Base-by-base conservation (phyloP, 2,888 invertebrate genomes). In the Hesperia comma region DNA sequence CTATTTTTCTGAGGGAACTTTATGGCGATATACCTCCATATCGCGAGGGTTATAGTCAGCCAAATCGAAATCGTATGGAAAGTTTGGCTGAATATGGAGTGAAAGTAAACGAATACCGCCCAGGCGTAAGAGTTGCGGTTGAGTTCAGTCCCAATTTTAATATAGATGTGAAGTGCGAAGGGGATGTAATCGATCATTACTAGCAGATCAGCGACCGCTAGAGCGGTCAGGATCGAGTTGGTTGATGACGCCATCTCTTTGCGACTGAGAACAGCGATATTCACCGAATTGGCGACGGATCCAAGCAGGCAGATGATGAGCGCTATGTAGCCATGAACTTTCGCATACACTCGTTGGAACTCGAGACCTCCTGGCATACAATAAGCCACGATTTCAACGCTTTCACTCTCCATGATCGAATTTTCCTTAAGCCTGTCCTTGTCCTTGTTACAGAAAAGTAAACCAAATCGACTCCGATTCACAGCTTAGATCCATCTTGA, bases 151-250 rank as follows among this genome's bases (percentile, higher is more conserved):
- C 91, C 90, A 21, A 93, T 90, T 57, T 94, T 93, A 19, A 97
- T 94, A 79, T 96, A 96, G 70, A 95, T 95, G 82, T 97, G 97
- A 67, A 96, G 94, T 1, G 97, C 95, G 81, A 97, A 97, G 0
- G 98, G 98, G 69, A 99, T 96, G 86, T 98, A 99, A 79, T 98
- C 98, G 77, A 98, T 93, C 96, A 99, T 98, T 43, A 98, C 98
- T 19, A 98, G 93, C 53, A 99, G 94, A 84, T 99, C 99, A 3
- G 98, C 97, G 3, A 98, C 96, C 0, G 99, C 98, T 10, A 98
- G 92, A 4, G 96, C 97, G 0, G 98, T 98, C n/a, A 99, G 94
- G 62, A 99, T 98, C 60, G 97, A 95, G 87, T 99, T 99, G 5
- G 98, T 98, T 0, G 98, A 97, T 32, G 98, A 97, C 46, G 94